A percentile compares a stretch with the other conserved stretches of the same genome.
phyloP scores from a whole-genome alignment of 2,797 vertebrate species.

The Smutsia temminckii region DNA sequence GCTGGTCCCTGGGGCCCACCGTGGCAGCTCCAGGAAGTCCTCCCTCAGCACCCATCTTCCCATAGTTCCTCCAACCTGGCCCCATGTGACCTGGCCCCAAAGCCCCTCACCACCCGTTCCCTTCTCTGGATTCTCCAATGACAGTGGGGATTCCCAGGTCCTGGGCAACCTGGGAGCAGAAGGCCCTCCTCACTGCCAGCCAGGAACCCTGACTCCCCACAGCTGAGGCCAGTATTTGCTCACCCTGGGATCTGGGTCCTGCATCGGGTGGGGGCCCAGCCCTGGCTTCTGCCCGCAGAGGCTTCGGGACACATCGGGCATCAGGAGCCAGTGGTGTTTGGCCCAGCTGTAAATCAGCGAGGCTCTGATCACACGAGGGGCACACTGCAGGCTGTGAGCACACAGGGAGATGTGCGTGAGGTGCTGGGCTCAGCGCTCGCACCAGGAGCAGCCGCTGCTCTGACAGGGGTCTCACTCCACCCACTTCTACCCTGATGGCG shows the following conservation, averaged over 20 bases:
- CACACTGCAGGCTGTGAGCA: background rate
- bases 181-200: background rate
- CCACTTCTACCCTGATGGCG: too few species aligned
- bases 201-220: too few species aligned
- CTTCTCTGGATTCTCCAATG: too few species aligned
- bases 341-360: background rate
- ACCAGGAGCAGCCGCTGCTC: too few species aligned
- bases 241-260: background rate
- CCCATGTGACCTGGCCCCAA: background rate
- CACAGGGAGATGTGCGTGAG: too few species aligned
- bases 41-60: too few species aligned
- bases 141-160: background rate
- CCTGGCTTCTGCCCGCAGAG: background rate
- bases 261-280: background rate
- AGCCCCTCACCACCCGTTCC: too few species aligned
- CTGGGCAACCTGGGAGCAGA: background rate
- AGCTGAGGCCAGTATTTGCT: background rate
- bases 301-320: accelerated
- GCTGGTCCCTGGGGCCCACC: background rate
- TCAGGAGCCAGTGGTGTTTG: background rate
- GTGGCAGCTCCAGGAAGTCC: too few species aligned
- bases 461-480: too few species aligned
- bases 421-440: too few species aligned
- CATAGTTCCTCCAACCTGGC: background rate
- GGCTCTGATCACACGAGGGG: background rate